These are phyloP conservation scores for Synergus japonicus DNA, from an alignment of 2,888 invertebrate genomes.

Conservation along the genomic window DNA sequence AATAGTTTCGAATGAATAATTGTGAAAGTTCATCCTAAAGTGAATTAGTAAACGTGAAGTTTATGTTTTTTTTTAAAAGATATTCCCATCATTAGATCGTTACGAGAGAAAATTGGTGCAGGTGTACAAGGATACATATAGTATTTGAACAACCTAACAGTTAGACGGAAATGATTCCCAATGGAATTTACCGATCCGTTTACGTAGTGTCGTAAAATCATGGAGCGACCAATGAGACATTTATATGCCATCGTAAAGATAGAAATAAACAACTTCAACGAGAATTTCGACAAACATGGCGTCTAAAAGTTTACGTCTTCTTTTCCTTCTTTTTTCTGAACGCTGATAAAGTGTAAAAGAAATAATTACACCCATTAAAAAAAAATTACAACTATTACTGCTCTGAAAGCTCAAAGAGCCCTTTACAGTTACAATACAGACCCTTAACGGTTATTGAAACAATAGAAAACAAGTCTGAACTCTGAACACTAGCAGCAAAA, in stretches of 20 bases:
- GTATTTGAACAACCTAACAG: slow-evolving; percentile 2
- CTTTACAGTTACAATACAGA: not conserved
- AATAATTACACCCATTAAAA: not conserved
- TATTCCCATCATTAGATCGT: not conserved
- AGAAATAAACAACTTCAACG: slow-evolving; percentile 4
- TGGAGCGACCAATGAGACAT: not conserved
- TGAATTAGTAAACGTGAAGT: too few species aligned
- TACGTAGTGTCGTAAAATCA: slow-evolving; percentile 15
- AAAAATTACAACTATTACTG: not conserved
- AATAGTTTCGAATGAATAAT: too few species aligned
- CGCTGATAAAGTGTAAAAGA: not conserved
- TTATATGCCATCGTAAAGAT: slow-evolving; percentile 18
- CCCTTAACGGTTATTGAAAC: not conserved
- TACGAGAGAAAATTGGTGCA: not conserved
- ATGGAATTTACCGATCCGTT: slow-evolving; percentile 22
- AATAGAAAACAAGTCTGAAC: too few species aligned
- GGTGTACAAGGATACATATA: slow-evolving; percentile 5
- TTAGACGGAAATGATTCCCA: slow-evolving; percentile 21
- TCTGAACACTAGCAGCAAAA: too few species aligned
- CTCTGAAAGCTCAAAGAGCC: not conserved
- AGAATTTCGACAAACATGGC: slow-evolving; percentile 9
- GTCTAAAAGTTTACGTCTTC: not conserved
- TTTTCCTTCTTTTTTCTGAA: not conserved
- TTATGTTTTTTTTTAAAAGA: too few species aligned
- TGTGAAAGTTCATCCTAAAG: too few species aligned